Evolutionary conservation across 2,113 vertebrate genomes (phyloP), one percentile per base, ranked within the genome.

Genomic region (Dolichotis patagonum): DNA sequence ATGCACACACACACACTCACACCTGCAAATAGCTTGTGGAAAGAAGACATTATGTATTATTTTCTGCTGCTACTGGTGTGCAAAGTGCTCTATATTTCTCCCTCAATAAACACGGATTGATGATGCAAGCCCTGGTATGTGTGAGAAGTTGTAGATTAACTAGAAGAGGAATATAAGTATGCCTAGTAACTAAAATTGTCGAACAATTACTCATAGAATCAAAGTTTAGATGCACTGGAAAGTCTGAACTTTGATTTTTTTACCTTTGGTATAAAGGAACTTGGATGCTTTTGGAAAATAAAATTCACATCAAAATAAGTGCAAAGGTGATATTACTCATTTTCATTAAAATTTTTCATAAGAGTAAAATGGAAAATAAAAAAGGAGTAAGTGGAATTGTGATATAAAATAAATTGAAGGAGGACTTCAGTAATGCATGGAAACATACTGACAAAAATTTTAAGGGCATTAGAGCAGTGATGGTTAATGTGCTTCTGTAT

Each of bases 271-370:
- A 26, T 91, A 88, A 94, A 52, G 22, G 30, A 93, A 75, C 0
- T 58, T 75, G 65, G 89, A 82, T 81, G 24, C n/a, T 92, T 96
- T 80, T 49, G 22, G 90, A 95, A 85, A 75, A 2, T 90, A 89
- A 94, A 95, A 81, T 96, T n/a, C 46, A 90, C 43, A 93, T 86
- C 32, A 94, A 91, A n/a, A 77, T 88, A 91, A 91, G 20, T 87
- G 3, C 77, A 73, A 92, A 75, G 69, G 60, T 49, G 95, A 82
- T 71, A 92, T 65, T 91, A 11, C 4, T 81, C 38, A 90, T 5
- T 80, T 95, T 91, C 73, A 93, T 88, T 94, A 93, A 93, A 96
- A 91, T 63, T 43, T 26, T 83, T 88, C 56, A 67, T 62, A 60
- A 62, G 13, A 32, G 24, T 28, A 43, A 73, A 43, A 4, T 26